Evolutionary conservation across 2,113 vertebrate genomes (phyloP), one percentile per base, ranked within the genome.

Genomic region (Myxocyprinus asiaticus): DNA sequence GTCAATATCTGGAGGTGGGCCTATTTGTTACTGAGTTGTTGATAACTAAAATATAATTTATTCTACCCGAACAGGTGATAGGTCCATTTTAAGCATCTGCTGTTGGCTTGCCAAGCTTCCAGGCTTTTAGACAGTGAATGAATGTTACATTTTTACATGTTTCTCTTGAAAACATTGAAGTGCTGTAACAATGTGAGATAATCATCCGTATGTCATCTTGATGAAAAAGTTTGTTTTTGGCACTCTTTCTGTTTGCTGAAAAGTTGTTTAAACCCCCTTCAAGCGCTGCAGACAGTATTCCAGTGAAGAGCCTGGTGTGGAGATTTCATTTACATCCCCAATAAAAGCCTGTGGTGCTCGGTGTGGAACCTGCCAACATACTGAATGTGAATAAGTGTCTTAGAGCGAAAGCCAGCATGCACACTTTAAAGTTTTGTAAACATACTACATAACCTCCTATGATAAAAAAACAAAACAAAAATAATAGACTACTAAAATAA

Each of bases 301-400:
- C 59, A 65, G 70, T 72, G 74, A 81, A n/a, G 17, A 51, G 77
- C 59, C 70, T 82, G 76, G 56, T 63, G 66, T 14, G 63, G 65
- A 33, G 53, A 59, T 81, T 82, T 79, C 67, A 82, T 82, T 72
- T 82, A 59, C 83, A 76, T 67, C 15, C 48, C 55, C 67, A n/a
- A 58, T 79, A 68, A 70, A 82, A 71, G 61, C 73, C 67, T 67
- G 67, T 82, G 76, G 84, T 12, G 75, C 76, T 78, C 76, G 44
- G 68, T 77, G 81, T 67, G 75, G 56, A 75, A 80, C 72, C 73
- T 33, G 82, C 55, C 63, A 56, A 59, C 62, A 63, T 53, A 78
- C 74, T 56, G 47, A 48, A n/a, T 77, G 44, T 81, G 68, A 78
- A 61, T 80, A 68, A 73, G 53, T 42, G 53, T 64, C 62, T 67